phyloP scores from a whole-genome alignment of 2,797 vertebrate genomes.

The Sciurus vulgaris region DNA sequence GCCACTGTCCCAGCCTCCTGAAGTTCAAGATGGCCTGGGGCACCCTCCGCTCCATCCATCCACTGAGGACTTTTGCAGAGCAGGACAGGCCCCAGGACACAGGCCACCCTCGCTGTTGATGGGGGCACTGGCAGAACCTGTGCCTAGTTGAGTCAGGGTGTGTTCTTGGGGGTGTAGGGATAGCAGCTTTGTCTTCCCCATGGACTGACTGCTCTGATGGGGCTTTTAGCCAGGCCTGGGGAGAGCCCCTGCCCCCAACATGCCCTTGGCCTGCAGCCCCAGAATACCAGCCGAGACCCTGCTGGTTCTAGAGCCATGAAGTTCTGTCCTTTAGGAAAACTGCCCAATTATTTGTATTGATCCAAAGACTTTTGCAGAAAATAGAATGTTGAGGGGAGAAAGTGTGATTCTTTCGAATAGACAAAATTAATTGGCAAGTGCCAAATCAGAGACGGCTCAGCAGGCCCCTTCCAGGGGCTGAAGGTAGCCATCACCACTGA shows the following conservation, averaged over 20 bases:
- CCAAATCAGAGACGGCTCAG: neutral
- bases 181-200: neutral
- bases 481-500: neutral
- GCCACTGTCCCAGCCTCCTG: neutral
- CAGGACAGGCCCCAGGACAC: neutral
- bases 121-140: neutral
- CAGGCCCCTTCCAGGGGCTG: neutral
- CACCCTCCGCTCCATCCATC: fast-evolving
- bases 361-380: neutral
- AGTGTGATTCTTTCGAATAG: neutral
- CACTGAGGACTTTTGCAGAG: neutral
- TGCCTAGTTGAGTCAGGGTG: no score
- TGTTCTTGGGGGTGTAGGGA: fast-evolving
- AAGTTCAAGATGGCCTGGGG: no score
- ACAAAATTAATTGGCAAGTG: neutral
- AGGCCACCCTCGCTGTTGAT: no score
- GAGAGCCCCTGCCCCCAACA: neutral
- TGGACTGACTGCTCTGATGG: fast-evolving
- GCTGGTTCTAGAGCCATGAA: neutral
- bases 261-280: neutral
- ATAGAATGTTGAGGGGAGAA: neutral
- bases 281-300: neutral
- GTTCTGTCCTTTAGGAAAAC: neutral
- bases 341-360: no score
- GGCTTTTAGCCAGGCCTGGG: neutral